Conservation (phyloP, 2,113 vertebrate species). For the Phoenicopterus ruber region DNA sequence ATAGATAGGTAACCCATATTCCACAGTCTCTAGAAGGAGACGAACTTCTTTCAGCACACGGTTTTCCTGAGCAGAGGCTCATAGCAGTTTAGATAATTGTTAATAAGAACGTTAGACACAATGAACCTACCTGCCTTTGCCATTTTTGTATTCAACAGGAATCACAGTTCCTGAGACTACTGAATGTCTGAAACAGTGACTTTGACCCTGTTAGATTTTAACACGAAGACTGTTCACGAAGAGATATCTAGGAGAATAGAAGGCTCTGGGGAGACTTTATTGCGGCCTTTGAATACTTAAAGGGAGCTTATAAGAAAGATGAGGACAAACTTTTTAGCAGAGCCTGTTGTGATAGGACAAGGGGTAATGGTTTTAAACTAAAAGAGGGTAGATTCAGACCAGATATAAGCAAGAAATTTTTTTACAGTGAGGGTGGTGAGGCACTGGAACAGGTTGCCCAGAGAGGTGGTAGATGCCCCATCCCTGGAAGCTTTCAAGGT, state of each 20-base stretch:
- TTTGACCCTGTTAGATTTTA: background rate
- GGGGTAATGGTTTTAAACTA: background rate
- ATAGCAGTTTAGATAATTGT: background rate
- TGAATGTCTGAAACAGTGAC: background rate
- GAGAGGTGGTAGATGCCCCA: background rate
- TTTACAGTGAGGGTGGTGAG: background rate
- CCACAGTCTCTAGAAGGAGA: background rate
- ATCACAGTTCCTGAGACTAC: background rate
- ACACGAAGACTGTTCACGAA: background rate
- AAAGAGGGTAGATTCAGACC: background rate
- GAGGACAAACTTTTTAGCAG: background rate
- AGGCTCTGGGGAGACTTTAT: background rate
- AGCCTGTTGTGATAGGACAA: fast-evolving
- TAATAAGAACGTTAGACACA: background rate
- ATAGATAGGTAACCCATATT: background rate
- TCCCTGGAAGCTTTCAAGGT: background rate
- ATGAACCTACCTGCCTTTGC: background rate
- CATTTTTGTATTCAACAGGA: background rate
- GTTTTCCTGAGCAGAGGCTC: background rate
- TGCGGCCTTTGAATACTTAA: background rate
- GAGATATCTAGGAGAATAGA: background rate
- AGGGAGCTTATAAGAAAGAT: background rate
- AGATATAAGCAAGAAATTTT: background rate
- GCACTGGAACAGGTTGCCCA: background rate
- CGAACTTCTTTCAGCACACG: background rate